These are phyloP conservation scores for Elgonia sp. DNA, from an alignment of 2,888 invertebrate species.

Conservation along the genomic window DNA sequence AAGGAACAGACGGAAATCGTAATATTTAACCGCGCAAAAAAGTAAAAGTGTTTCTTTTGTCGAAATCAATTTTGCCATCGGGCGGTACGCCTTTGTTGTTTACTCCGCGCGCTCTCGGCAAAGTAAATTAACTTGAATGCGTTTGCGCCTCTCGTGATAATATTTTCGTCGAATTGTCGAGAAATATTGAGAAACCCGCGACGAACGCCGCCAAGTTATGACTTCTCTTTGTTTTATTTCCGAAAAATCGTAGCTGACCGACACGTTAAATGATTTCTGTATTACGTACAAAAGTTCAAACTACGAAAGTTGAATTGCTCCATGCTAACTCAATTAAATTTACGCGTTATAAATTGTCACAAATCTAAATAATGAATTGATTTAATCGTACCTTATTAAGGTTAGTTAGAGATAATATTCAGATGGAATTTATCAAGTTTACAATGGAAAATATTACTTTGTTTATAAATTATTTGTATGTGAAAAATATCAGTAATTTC, in stretches of 20 bases:
- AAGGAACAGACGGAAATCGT: background rate
- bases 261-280: slow-evolving; percentile 46
- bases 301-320: background rate
- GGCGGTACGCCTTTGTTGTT: slow-evolving; percentile 54
- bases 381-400: too few relatives aligned
- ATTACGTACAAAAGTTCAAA: slow-evolving; percentile 13
- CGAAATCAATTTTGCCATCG: slow-evolving; percentile 58
- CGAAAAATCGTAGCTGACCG: slow-evolving; percentile 34
- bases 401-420: too few relatives aligned
- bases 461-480: too few relatives aligned
- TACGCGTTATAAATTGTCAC: background rate
- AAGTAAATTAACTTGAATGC: slow-evolving; percentile 63
- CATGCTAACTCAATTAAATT: background rate
- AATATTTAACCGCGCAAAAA: slow-evolving; percentile 13
- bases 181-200: slow-evolving; percentile 66
- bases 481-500: too few relatives aligned
- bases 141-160: slow-evolving; percentile 59
- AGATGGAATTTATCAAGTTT: too few relatives aligned
- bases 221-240: slow-evolving; percentile 72
- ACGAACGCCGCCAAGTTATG: slow-evolving; percentile 67
- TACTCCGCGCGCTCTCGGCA: slow-evolving; percentile 50
- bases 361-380: too few relatives aligned
- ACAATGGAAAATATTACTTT: too few relatives aligned
- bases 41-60: slow-evolving; percentile 49
- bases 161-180: slow-evolving; percentile 62